Evolutionary conservation across 2,888 invertebrate genomes (phyloP).

Genomic region (Lasioglossum oenotherae): DNA sequence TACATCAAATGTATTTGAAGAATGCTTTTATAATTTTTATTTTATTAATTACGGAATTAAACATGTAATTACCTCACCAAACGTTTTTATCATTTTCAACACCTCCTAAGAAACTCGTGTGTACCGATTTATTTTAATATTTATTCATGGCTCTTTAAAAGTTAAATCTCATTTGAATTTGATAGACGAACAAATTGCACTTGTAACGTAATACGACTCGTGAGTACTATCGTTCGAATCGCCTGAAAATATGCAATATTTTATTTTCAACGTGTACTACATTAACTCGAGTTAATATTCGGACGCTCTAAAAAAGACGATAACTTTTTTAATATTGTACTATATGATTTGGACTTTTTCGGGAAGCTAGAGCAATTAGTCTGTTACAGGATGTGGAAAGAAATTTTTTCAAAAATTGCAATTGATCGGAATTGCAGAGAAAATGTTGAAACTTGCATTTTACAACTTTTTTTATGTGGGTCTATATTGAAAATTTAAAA

Average conservation of each 20-base stretch:
- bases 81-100: conserved; percentile 40
- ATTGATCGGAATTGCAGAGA: no score
- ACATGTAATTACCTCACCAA: conserved; percentile 65
- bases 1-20: conserved; percentile 78
- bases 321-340: no score
- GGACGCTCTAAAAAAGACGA: no score
- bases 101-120: conserved; percentile 4
- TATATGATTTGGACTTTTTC: no score
- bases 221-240: conserved; percentile 26
- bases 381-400: no score
- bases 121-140: neutral
- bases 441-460: no score
- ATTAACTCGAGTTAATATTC: no score
- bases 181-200: conserved; percentile 41
- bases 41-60: conserved; percentile 74
- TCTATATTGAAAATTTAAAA: no score
- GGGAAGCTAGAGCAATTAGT: no score
- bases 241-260: conserved; percentile 37
- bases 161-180: conserved; percentile 35
- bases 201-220: conserved; percentile 46
- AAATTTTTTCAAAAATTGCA: no score
- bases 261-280: neutral
- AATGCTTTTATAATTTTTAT: conserved; percentile 78
- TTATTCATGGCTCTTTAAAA: neutral
- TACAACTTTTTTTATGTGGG: no score